These are phyloP conservation scores for Acanthurus leucopareius DNA, from an alignment of 2,797 vertebrate genomes.

Conservation along the genomic window DNA sequence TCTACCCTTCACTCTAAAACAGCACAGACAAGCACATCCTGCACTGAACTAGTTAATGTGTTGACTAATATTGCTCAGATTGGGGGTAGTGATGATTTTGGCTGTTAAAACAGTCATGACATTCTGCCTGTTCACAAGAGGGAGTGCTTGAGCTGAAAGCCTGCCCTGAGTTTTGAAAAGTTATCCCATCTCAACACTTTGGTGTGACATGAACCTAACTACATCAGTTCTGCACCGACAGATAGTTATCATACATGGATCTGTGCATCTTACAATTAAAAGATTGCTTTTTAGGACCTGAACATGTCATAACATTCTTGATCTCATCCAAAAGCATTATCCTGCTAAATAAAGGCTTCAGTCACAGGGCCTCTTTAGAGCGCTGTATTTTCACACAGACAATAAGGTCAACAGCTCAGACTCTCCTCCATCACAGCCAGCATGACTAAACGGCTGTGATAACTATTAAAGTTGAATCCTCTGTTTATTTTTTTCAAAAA, in stretches of 20 bases:
- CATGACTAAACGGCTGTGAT: slow-evolving; percentile 12
- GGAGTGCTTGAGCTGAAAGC: slow-evolving; percentile 49
- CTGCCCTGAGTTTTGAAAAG: not conserved
- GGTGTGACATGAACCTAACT: not conserved
- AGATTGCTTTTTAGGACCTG: not conserved
- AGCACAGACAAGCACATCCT: not conserved
- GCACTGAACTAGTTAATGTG: not conserved
- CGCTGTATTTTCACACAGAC: slow-evolving; percentile 23
- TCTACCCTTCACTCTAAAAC: not conserved
- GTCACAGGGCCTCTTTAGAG: not conserved
- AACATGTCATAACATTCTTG: not conserved
- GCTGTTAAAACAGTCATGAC: not conserved
- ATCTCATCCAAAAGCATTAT: not conserved
- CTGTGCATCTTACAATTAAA: not conserved
- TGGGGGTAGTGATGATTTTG: not conserved
- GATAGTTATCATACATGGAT: not conserved
- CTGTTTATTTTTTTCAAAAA: slow-evolving; percentile 3
- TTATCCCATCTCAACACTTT: slow-evolving; percentile 2
- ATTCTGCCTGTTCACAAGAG: slow-evolving; percentile 54
- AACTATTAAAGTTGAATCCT: slow-evolving; percentile 20
- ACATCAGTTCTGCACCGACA: not conserved
- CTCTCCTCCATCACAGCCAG: slow-evolving; percentile 15
- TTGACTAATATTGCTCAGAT: not conserved
- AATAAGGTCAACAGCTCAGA: slow-evolving; percentile 38
- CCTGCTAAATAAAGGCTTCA: slow-evolving; percentile 10